Evolutionary conservation across 2,113 vertebrate species (phyloP), one percentile per base, ranked within the genome.

Genomic region (Labeo catla): DNA sequence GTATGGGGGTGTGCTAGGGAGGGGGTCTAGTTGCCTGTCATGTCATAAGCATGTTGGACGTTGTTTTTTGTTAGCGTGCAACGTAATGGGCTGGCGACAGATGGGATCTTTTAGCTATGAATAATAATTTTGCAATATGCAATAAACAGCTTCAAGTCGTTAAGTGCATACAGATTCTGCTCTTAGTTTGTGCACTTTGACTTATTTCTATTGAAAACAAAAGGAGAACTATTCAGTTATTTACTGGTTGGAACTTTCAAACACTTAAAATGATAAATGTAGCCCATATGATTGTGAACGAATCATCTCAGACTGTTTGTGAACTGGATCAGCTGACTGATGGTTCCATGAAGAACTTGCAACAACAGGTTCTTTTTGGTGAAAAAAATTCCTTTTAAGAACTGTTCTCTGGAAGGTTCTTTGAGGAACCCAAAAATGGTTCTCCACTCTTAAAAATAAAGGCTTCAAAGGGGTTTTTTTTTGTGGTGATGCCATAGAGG

Each of bases 1-100:
- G 45, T 61, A 84, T 84, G 65, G 9, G 63, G 16, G 47, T 82
- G 77, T 76, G 72, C 57, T 81, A 16, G 34, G n/a, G 63, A 68
- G 61, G 23, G 84, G 77, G 47, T 77, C 3, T 77, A 10, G 78
- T 65, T 84, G 54, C 52, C 49, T 59, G 68, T 74, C 66, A 36
- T 85, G 77, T 34, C 39, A 6, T 61, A 11, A 16, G n/a, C 47
- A 76, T 76, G 23, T 76, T 76, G 23, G 13, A 4, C 77, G 65
- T 65, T 81, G 57, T 76, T 80, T 65, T 81, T 15, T 83, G 16
- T 39, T 65, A 65, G 36, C 9, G 3, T 81, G 57, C 39, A 4
- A 0, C 63, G 39, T 13, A 7, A n/a, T 61, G n/a, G 78, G 9
- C 10, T 23, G 59, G 57, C 28, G 43, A 65, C 59, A 81, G 57